Base-by-base conservation (phyloP, 2,797 vertebrate species). In the Trichosurus vulpecula region DNA sequence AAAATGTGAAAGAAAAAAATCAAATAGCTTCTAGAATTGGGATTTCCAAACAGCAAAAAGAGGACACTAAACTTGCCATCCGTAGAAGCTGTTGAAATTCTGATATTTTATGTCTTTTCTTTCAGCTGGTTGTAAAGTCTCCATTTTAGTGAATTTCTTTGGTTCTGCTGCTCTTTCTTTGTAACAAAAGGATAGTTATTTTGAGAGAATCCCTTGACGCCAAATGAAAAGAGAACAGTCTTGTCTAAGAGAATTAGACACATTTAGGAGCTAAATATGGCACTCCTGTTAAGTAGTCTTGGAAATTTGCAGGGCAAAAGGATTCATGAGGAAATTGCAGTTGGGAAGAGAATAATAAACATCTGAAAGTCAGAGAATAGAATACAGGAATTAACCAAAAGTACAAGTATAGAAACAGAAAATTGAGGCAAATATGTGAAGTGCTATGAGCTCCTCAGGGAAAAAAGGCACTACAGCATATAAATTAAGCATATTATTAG, bases 131-230 rank as follows among this genome's bases (percentile, higher is more conserved):
- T 97, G 90, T 97, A 92, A 96, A 98, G 66, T 92, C 92, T 97
- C 95, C 94, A 94, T 96, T 97, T 96, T 97, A 95, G 96, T 94
- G 93, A 95, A 96, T 96, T 97, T 97, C 97, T 97, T 97, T 97
- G 96, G 94, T 96, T 96, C 93, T 95, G 94, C 92, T 98, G 92
- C 81, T 97, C 94, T 97, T 97, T 97, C 96, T 97, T 95, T 96
- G 61, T 94, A 97, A 97, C 97, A 98, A 98, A 98, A 95, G 97
- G 96, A 95, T 93, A 94, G 97, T 97, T 98, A 98, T 98, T 98
- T 98, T 98, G 97, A 98, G 97, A 98, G 96, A 97, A 97, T 98
- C 98, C 97, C 97, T 96, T 98, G 97, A 97, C 0, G 74, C 98
- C 96, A 97, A 97, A 90, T 96, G 94, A 97, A 98, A 98, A 98